Percentiles rank a stretch among this genome's conserved stretches.
These are phyloP conservation scores for Zosterops borbonicus DNA, from an alignment of 2,113 vertebrate genomes.

Conservation along the genomic window DNA sequence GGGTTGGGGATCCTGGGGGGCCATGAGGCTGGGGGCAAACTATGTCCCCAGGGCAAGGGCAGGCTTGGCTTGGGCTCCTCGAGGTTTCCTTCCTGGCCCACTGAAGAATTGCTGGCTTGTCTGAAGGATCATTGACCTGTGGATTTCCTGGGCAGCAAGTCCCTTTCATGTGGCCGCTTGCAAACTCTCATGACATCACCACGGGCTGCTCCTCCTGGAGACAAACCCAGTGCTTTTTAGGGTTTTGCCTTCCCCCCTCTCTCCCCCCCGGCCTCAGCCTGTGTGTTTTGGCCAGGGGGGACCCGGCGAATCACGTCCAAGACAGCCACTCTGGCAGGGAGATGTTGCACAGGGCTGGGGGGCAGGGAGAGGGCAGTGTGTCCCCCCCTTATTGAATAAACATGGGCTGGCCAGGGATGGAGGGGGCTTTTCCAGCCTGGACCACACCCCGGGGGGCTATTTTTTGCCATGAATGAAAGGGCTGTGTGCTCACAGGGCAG, in stretches of 20 bases:
- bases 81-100: background rate
- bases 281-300: slow-evolving; percentile 52
- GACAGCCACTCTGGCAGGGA: background rate
- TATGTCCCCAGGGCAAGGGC: background rate
- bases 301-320: background rate
- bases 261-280: background rate
- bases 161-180: slow-evolving; percentile 53
- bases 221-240: slow-evolving; percentile 47
- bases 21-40: background rate
- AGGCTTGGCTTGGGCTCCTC: background rate
- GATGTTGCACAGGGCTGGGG: background rate
- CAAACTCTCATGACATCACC: slow-evolving; percentile 63
- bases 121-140: background rate
- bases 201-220: slow-evolving; percentile 30
- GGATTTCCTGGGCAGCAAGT: slow-evolving; percentile 54
- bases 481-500: slow-evolving; percentile 42
- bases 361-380: background rate
- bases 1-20: background rate
- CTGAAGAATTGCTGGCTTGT: slow-evolving; percentile 49
- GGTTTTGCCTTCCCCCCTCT: slow-evolving; percentile 29
- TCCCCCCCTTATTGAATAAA: slow-evolving; percentile 21
- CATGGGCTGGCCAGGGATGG: slow-evolving; percentile 14
- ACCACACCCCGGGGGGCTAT: slow-evolving; percentile 62
- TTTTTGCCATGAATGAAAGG: slow-evolving; percentile 64
- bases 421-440: slow-evolving; percentile 59